Percentiles rank a stretch among this genome's conserved stretches.
phyloP scores from a whole-genome alignment of 2,113 vertebrate genomes.

The Ageneiosus marmoratus region DNA sequence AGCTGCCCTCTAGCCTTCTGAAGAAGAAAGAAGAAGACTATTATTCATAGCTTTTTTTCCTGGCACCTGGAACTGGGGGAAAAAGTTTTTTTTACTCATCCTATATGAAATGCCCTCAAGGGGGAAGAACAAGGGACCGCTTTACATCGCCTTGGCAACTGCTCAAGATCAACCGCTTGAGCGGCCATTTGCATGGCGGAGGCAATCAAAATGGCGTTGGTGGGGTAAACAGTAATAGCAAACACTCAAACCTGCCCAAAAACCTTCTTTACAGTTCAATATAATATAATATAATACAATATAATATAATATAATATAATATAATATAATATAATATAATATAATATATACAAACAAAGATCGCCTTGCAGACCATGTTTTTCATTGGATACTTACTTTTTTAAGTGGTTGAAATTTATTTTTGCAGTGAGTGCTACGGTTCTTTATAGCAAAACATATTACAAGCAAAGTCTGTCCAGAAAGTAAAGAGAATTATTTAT shows the following conservation, averaged over 20 bases:
- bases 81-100: conserved; percentile 39
- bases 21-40: conserved; percentile 41
- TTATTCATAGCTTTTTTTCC: conserved; percentile 49
- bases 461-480: too few relatives aligned
- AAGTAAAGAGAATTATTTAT: too few relatives aligned
- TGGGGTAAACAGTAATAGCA: not conserved
- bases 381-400: too few relatives aligned
- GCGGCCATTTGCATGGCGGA: conserved; percentile 34
- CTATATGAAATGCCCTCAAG: conserved; percentile 37
- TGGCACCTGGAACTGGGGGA: conserved; percentile 48
- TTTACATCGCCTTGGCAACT: conserved; percentile 50
- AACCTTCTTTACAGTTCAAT: not conserved
- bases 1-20: conserved; percentile 43
- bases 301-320: not conserved
- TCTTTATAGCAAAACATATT: not conserved
- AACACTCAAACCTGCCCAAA: not conserved
- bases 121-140: conserved; percentile 45
- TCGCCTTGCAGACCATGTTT: not conserved
- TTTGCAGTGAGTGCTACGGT: not conserved
- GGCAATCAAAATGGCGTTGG: conserved; percentile 12
- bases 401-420: too few relatives aligned
- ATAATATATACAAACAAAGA: not conserved
- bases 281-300: not conserved
- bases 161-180: conserved; percentile 37
- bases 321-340: not conserved